Evolutionary conservation across 2,113 vertebrate species (phyloP).

Genomic region (Proterorhinus semilunaris): DNA sequence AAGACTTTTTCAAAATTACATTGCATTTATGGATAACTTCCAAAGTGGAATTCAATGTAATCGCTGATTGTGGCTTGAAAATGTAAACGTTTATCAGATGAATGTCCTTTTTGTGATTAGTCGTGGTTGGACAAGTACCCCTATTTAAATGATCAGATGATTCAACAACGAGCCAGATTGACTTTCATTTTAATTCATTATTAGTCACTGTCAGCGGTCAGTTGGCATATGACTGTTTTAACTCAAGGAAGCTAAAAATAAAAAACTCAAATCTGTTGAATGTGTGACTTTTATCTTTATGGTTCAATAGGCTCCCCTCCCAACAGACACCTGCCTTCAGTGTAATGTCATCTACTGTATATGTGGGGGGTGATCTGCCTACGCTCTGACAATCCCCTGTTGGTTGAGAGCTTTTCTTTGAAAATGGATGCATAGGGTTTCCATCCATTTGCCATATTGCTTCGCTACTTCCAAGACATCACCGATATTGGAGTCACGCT

Average conservation of each 20-base stretch:
- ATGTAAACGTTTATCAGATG: too few relatives aligned
- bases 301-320: conserved; percentile 33
- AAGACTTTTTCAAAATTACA: too few relatives aligned
- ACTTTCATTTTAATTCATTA: neutral
- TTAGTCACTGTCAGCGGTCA: conserved; percentile 1
- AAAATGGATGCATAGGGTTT: conserved; percentile 28
- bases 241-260: neutral
- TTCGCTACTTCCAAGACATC: conserved; percentile 36
- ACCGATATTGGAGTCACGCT: conserved; percentile 15
- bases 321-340: conserved; percentile 11
- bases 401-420: conserved; percentile 23
- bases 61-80: too few relatives aligned
- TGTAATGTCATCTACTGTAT: conserved; percentile 26
- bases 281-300: neutral
- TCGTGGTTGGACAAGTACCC: neutral
- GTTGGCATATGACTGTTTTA: neutral
- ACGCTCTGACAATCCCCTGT: conserved; percentile 43
- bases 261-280: neutral
- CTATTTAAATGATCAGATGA: neutral
- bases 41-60: too few relatives aligned
- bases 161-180: neutral
- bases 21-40: too few relatives aligned
- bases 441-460: conserved; percentile 54
- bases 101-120: too few relatives aligned
- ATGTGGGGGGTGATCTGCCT: conserved; percentile 33